Evolutionary conservation across 2,113 vertebrate species (phyloP), one percentile per base, ranked within the genome.

Genomic region (Meles meles): DNA sequence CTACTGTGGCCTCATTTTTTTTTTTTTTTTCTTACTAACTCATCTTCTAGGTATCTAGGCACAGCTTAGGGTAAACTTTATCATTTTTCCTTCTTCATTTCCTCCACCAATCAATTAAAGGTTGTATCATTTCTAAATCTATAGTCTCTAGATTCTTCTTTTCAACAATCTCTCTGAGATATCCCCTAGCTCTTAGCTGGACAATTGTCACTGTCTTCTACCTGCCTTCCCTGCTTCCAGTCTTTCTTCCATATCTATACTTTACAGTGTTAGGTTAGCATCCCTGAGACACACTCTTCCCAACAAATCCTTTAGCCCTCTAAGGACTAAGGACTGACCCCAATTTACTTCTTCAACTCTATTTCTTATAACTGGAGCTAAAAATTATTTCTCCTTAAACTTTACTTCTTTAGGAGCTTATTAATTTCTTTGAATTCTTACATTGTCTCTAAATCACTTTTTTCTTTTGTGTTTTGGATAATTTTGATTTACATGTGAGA

Each of bases 401-500:
- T 85, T 27, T 52, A 55, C 21, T 52, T 89, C 21, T 96, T 83
- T 52, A 87, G 59, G 17, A 57, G 27, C 76, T 86, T 49, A 31
- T 94, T 90, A 65, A 25, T 77, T 93, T 94, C 77, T 86, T 85
- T 23, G 63, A 90, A 92, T 96, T 20, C 1, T 61, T 7, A 84
- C 44, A 81, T 90, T 94, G 92, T 17, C 42, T 92, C 61, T 71
- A 76, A 96, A 69, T 20, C 11, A 18, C 9, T 88, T 76, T 93
- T 93, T 72, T 37, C 12, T 84, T 87, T 55, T 74, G 12, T 85
- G 18, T 37, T 80, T 96, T 96, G 42, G 47, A 80, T 72, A 65
- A 93, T 87, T 95, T 96, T 4, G 49, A 71, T 96, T 87, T 79
- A 71, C 17, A 13, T 88, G 42, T 88, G 52, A 88, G 80, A 96